Percentiles rank a stretch among this genome's conserved stretches.
Evolutionary conservation across 2,888 invertebrate species (phyloP).

Genomic region (Philereme vetulata): DNA sequence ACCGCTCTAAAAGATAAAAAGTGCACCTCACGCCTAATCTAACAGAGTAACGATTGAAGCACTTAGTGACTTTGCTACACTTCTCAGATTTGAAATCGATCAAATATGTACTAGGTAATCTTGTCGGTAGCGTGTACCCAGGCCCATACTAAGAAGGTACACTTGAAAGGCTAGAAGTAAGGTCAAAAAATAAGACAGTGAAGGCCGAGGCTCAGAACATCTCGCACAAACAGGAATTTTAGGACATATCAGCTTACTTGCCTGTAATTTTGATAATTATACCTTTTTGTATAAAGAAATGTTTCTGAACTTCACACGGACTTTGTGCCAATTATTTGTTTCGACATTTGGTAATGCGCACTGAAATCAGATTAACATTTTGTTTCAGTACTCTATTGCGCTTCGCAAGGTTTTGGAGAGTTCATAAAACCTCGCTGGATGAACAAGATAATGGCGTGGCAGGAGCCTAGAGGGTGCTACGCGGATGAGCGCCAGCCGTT

Average conservation of each 20-base stretch:
- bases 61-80: background rate
- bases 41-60: constrained; percentile 2
- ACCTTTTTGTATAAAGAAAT: too few species aligned
- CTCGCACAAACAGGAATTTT: too few species aligned
- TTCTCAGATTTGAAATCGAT: constrained; percentile 2
- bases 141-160: too few species aligned
- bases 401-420: constrained; percentile 76
- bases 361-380: background rate
- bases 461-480: constrained; percentile 74
- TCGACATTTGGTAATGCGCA: too few species aligned
- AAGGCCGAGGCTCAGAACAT: too few species aligned
- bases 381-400: constrained; percentile 68
- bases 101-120: background rate
- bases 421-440: constrained; percentile 80
- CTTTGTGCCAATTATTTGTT: too few species aligned
- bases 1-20: constrained; percentile 15
- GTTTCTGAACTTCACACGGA: too few species aligned
- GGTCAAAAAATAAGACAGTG: too few species aligned
- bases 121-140: too few species aligned
- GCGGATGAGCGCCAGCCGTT: constrained; percentile 74
- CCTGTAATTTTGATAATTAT: too few species aligned
- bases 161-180: background rate
- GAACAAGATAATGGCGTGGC: constrained; percentile 77
- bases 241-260: too few species aligned
- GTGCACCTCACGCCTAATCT: constrained; percentile 20